Conservation (phyloP, 2,797 vertebrate species). For the Parotocinclus haroldoi region DNA sequence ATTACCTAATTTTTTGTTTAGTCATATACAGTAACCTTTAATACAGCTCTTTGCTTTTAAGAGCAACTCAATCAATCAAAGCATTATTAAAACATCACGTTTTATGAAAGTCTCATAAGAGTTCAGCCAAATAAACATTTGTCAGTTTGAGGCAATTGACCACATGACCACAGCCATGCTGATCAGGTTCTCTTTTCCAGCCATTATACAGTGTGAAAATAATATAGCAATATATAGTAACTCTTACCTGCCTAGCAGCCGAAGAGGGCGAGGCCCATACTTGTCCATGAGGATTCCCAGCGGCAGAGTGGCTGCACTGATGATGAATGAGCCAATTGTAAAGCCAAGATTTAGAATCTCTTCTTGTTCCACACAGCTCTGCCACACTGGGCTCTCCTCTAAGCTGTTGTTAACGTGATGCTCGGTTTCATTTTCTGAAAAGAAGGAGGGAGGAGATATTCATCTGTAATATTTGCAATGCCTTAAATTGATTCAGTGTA, state of each 20-base stretch:
- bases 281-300: constrained; percentile 73
- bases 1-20: too few species aligned
- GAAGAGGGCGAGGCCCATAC: constrained; percentile 77
- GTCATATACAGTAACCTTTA: too few species aligned
- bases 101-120: too few species aligned
- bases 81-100: too few species aligned
- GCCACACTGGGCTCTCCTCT: constrained; percentile 40
- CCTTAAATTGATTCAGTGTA: background rate
- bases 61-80: too few species aligned
- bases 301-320: constrained; percentile 80
- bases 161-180: too few species aligned
- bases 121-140: too few species aligned
- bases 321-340: constrained; percentile 83
- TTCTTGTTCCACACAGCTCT: constrained; percentile 78
- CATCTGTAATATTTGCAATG: background rate
- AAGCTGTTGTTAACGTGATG: constrained; percentile 33
- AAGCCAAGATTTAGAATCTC: constrained; percentile 83
- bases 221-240: background rate
- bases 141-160: too few species aligned
- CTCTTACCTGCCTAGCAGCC: constrained; percentile 79
- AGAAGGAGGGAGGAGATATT: background rate
- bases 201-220: background rate
- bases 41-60: too few species aligned
- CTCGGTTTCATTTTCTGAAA: constrained; percentile 57
- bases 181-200: background rate